These are phyloP conservation scores for Danionella cerebrum DNA, from an alignment of 2,113 vertebrate species.

Conservation along the genomic window DNA sequence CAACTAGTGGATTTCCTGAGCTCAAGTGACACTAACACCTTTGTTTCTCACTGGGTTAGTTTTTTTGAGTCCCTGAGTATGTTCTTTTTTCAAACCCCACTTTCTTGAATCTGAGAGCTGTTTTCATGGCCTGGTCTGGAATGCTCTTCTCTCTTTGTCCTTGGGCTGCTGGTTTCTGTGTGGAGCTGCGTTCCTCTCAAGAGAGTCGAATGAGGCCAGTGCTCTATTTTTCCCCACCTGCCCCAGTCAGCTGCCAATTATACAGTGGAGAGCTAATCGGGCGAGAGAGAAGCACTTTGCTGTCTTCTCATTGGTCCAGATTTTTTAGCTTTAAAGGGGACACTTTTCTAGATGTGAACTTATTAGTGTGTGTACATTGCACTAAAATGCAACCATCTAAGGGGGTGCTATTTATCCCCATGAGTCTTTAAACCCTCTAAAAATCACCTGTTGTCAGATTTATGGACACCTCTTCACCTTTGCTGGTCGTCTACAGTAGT, in stretches of 20 bases:
- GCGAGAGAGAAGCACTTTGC: not conserved
- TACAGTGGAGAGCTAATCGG: constrained; percentile 3
- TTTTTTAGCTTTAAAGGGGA: not conserved
- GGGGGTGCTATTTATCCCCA: no score
- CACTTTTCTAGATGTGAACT: no score
- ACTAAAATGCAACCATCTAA: no score
- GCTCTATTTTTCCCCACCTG: constrained; percentile 20
- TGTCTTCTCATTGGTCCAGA: not conserved
- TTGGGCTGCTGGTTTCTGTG: constrained; percentile 1
- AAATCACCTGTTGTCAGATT: no score
- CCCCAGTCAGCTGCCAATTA: constrained; percentile 22
- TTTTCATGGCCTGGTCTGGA: not conserved
- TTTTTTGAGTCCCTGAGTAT: not conserved
- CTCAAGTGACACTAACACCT: not conserved
- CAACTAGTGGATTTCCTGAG: not conserved
- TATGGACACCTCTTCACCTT: no score
- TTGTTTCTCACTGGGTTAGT: not conserved
- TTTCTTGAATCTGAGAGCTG: not conserved
- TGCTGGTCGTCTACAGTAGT: no score
- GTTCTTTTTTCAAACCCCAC: not conserved
- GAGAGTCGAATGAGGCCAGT: constrained; percentile 23
- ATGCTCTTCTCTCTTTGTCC: constrained; percentile 4
- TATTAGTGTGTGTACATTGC: no score
- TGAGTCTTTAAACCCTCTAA: no score
- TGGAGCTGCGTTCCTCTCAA: not conserved